Evolutionary conservation across 2,113 vertebrate species (phyloP).

Genomic region (Scartelaos histophorus): DNA sequence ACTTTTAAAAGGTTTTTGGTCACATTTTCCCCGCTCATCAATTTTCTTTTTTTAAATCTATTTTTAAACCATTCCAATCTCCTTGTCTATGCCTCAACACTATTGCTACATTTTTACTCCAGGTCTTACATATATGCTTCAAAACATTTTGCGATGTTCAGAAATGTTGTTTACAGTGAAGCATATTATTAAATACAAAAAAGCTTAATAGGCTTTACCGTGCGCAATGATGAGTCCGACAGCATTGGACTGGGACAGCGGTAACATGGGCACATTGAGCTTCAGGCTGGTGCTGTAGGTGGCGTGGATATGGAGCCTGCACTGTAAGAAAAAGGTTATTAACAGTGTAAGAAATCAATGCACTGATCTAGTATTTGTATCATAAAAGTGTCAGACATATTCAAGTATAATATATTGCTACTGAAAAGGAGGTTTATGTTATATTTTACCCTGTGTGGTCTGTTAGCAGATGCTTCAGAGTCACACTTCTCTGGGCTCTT

Average conservation of each 20-base stretch:
- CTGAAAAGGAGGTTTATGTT: not conserved
- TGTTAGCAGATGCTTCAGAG: slow-evolving; percentile 54
- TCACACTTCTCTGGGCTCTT: slow-evolving; percentile 86
- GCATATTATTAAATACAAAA: not conserved
- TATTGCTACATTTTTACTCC: too few species aligned
- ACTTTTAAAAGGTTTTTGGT: too few species aligned
- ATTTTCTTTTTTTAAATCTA: too few species aligned
- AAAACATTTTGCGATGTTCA: too few species aligned
- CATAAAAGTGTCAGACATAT: not conserved
- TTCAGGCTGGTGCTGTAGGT: slow-evolving; percentile 91
- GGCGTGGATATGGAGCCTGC: slow-evolving; percentile 91
- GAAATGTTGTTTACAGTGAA: not conserved
- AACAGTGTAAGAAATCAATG: too few species aligned
- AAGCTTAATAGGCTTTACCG: slow-evolving; percentile 69
- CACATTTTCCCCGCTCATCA: too few species aligned
- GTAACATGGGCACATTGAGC: slow-evolving; percentile 89
- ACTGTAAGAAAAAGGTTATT: slow-evolving; percentile 74
- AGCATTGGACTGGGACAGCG: slow-evolving; percentile 88
- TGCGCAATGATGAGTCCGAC: slow-evolving; percentile 92
- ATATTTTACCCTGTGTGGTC: slow-evolving; percentile 62
- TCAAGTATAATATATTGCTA: not conserved
- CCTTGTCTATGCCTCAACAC: too few species aligned
- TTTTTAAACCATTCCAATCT: too few species aligned
- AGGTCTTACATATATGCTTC: too few species aligned
- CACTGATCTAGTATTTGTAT: too few species aligned